Conservation (phyloP, 2,888 invertebrate species). For the Ptychoptera albimana region DNA sequence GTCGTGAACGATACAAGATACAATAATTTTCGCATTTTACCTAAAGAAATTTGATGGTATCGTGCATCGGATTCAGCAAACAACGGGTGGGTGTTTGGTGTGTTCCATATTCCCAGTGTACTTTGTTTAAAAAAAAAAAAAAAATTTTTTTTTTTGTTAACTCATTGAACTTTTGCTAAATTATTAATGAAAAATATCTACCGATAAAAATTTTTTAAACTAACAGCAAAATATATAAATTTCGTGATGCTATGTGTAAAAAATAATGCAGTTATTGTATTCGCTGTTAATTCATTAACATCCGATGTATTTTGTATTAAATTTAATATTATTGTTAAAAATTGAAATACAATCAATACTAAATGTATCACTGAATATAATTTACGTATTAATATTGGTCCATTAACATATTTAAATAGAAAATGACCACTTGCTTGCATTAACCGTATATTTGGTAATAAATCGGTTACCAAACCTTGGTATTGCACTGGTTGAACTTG, state of each 20-base stretch:
- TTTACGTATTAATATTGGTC: constrained; percentile 41
- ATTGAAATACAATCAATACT: constrained; percentile 44
- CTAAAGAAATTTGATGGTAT: constrained; percentile 55
- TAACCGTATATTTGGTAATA: constrained; percentile 66
- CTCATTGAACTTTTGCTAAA: not conserved
- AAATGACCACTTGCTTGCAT: constrained; percentile 67
- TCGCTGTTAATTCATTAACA: constrained; percentile 56
- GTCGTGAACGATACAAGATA: constrained; percentile 49
- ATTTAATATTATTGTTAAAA: constrained; percentile 44
- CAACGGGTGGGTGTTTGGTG: constrained; percentile 66
- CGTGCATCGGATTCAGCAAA: constrained; percentile 70
- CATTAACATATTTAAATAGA: constrained; percentile 58
- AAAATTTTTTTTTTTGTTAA: not conserved
- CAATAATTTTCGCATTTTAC: constrained; percentile 58
- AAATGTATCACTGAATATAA: constrained; percentile 44
- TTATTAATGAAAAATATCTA: constrained; percentile 15
- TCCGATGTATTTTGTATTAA: constrained; percentile 56
- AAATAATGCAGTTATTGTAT: constrained; percentile 68
- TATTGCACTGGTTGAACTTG: constrained; percentile 21
- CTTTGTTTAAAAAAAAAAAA: constrained; percentile 24
- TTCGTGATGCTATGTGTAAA: constrained; percentile 66
- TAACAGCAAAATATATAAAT: constrained; percentile 52
- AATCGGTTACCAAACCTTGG: constrained; percentile 61
- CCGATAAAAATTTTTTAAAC: constrained; percentile 61
- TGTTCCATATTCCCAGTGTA: constrained; percentile 69